Evolutionary conservation across 2,797 vertebrate species (phyloP).

Genomic region (Danio kyathit): DNA sequence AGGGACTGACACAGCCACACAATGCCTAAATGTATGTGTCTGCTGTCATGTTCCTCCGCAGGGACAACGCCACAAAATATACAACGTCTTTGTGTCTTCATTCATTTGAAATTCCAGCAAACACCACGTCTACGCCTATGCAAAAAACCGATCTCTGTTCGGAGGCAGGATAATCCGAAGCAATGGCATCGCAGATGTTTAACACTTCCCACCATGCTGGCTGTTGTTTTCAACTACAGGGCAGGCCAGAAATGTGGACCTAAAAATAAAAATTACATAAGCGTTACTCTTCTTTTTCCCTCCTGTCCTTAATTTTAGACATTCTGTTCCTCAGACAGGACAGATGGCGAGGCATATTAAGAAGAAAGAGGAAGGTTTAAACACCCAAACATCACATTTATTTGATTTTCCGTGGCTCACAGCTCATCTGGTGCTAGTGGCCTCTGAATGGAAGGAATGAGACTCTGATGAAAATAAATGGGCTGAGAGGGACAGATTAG

Average conservation of each 20-base stretch:
- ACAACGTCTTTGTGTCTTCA: not conserved
- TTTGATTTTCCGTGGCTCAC: slow-evolving; percentile 39
- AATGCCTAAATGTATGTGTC: slow-evolving; percentile 19
- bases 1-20: not conserved
- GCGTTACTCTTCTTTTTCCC: slow-evolving; percentile 2
- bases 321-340: slow-evolving; percentile 46
- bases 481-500: slow-evolving; percentile 17
- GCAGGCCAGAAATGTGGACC: slow-evolving; percentile 9
- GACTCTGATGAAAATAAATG: slow-evolving; percentile 39
- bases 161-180: not conserved
- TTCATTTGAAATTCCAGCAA: slow-evolving; percentile 11
- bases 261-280: slow-evolving; percentile 52
- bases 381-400: slow-evolving; percentile 39
- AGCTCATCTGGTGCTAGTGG: slow-evolving; percentile 25
- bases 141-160: not conserved
- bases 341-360: slow-evolving; percentile 31
- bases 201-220: not conserved
- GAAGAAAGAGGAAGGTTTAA: slow-evolving; percentile 37
- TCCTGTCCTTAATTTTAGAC: slow-evolving; percentile 37
- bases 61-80: slow-evolving; percentile 21
- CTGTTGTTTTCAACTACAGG: not conserved
- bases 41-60: slow-evolving; percentile 28
- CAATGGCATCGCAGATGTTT: not conserved
- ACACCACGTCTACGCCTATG: not conserved
- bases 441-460: slow-evolving; percentile 5